Percentiles rank a stretch among this genome's conserved stretches.
These are phyloP conservation scores for Limonius californicus DNA, from an alignment of 1,140 invertebrate genomes.

Conservation along the genomic window DNA sequence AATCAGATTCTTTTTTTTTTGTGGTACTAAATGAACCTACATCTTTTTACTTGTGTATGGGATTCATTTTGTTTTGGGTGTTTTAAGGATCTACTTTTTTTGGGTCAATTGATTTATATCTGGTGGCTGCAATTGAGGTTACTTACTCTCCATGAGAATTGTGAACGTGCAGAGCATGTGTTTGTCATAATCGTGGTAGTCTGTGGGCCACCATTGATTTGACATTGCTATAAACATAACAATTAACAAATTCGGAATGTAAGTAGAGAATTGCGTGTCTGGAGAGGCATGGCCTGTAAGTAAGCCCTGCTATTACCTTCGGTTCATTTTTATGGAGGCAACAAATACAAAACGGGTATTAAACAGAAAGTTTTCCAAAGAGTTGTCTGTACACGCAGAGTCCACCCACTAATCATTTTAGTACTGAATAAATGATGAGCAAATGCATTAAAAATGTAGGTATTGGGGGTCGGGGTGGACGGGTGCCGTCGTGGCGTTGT, in stretches of 20 bases:
- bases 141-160: too few relatives aligned
- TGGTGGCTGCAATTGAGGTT: too few relatives aligned
- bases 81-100: too few relatives aligned
- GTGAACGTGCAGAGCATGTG: too few relatives aligned
- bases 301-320: conserved; percentile 3
- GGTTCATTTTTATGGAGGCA: not conserved
- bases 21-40: too few relatives aligned
- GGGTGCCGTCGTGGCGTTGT: conserved; percentile 32
- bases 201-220: not conserved
- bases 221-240: not conserved
- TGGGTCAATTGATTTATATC: too few relatives aligned
- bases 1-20: too few relatives aligned
- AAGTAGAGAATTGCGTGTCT: conserved; percentile 12
- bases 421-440: conserved; percentile 39
- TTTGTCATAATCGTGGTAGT: too few relatives aligned
- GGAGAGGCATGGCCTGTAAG: not conserved
- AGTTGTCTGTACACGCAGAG: conserved; percentile 29
- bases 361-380: conserved; percentile 18
- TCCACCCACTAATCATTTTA: conserved; percentile 39
- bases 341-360: conserved; percentile 12
- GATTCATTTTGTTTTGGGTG: too few relatives aligned
- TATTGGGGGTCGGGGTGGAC: conserved; percentile 11
- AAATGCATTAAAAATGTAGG: conserved; percentile 37
- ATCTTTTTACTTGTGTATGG: too few relatives aligned
- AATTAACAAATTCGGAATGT: not conserved